Evolutionary conservation across 2,888 invertebrate genomes (phyloP), one percentile per base, ranked within the genome.

Genomic region (Torymus tubicola): DNA sequence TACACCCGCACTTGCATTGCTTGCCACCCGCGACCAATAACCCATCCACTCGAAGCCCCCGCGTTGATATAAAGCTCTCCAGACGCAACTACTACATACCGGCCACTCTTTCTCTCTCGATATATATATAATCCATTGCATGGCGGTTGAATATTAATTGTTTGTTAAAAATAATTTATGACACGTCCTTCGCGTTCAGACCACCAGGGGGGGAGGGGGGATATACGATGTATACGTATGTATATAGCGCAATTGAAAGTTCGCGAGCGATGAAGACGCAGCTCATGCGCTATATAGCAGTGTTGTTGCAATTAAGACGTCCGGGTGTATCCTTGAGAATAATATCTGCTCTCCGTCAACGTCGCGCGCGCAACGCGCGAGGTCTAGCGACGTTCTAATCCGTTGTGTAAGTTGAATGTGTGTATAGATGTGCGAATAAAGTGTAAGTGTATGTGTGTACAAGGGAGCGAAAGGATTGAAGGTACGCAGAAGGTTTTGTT

Each of bases 331-430:
- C 78, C 81, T 78, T 75, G 78, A 81, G 70, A 78, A 75, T 81
- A 78, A 81, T 78, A 81, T 78, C 78, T 68, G 81, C 78, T 63
- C 75, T 81, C 16, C 81, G 71, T 81, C 78, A 75, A 81, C 75
- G 78, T 78, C 74, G 61, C 18, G 18, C 21, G 52, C 16, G 57
- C 75, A 74, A 75, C 74, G 61, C 18, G 31, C 12, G 16, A 55
- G 4, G 52, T 53, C 69, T 65, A 61, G 67, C 57, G 50, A 67
- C 65, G 57, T 65, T 72, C 72, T 80, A 76, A 76, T 80, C 76
- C 71, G 65, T 31, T 21, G 67, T 13, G 18, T 42, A 8, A 4
- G 18, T 64, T 4, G 42, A 42, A 42, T 42, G 8, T 42, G 42
- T 42, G 5, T 21, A 21, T 21, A 21, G 21, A 21, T 21, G 21